A percentile compares a stretch with the other conserved stretches of the same genome.
Conservation (phyloP, 1,140 invertebrate genomes). For the Temnothorax curvispinosus region DNA sequence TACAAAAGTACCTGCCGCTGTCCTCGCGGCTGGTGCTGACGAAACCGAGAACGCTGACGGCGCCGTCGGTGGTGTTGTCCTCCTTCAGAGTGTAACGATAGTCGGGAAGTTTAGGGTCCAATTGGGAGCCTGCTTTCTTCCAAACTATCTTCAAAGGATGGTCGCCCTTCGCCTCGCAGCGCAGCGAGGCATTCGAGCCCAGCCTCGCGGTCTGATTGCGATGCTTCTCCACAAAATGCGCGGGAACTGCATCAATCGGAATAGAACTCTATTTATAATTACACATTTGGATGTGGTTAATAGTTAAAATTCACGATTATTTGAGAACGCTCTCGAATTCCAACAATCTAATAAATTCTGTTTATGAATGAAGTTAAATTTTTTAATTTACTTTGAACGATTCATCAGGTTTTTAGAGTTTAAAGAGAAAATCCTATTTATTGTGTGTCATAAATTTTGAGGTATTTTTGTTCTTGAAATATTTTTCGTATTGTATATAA, state of each 20-base stretch:
- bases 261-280: not conserved
- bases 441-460: not conserved
- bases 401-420: not conserved
- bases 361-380: not conserved
- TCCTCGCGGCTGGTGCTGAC: constrained; percentile 94
- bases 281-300: not conserved
- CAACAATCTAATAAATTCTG: not conserved
- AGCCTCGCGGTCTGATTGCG: constrained; percentile 88
- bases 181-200: constrained; percentile 91
- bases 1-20: constrained; percentile 95
- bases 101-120: constrained; percentile 82
- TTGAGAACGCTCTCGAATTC: not conserved
- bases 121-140: constrained; percentile 85
- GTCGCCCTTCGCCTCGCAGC: constrained; percentile 95
- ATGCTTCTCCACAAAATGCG: constrained; percentile 90
- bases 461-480: not conserved
- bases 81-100: constrained; percentile 84
- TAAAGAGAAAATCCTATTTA: not conserved
- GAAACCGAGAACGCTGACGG: constrained; percentile 93
- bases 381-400: not conserved
- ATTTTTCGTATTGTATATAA: not conserved
- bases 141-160: constrained; percentile 95
- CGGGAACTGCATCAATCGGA: constrained; percentile 88
- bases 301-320: not conserved
- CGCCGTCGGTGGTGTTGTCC: constrained; percentile 87